Base-by-base conservation (phyloP, 1,140 invertebrate genomes). In the Polypedilum vanderplanki region DNA sequence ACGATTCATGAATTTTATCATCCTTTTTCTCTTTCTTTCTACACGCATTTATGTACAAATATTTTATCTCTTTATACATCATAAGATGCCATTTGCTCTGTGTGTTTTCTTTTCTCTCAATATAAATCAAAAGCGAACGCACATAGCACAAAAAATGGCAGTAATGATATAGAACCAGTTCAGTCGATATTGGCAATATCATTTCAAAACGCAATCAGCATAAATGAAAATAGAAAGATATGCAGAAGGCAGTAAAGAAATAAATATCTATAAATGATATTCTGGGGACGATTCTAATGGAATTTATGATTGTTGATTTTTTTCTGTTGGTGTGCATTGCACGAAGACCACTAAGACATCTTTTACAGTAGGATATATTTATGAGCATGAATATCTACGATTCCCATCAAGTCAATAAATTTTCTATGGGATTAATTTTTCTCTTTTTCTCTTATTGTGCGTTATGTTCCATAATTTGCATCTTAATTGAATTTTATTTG, bases 221-320 rank as follows among this genome's bases (percentile, higher is more conserved):
- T 57, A 57, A 57, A 57, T 57, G 7, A 33, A 33, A 33, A 33
- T 57, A 57, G 12, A n/a, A 57, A 57, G 41, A 46, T 46, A 46
- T 57, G n/a, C 12, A 57, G 12, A 57, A 57, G 41, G 41, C 46
- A 57, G 4, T 12, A 57, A 57, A 46, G 15, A 46, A 57, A 57
- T 57, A 57, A 57, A 57, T n/a, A 4, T 57, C n/a, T n/a, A 57
- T 57, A 57, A 57, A 57, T 57, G 41, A 57, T 57, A 57, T 57
- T 57, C 46, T 57, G 8, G 10, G 8, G 46, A 57, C 46, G 46
- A 57, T 57, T n/a, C 12, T n/a, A 57, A 57, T 57, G 46, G n/a
- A 57, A 57, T 57, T 57, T 57, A 57, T 57, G 46, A 57, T 57
- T 57, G 46, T 57, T 57, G 46, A 57, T 57, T 57, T 57, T 57